phyloP scores from a whole-genome alignment of 2,797 vertebrate genomes.

The Neosalanx taihuensis region DNA sequence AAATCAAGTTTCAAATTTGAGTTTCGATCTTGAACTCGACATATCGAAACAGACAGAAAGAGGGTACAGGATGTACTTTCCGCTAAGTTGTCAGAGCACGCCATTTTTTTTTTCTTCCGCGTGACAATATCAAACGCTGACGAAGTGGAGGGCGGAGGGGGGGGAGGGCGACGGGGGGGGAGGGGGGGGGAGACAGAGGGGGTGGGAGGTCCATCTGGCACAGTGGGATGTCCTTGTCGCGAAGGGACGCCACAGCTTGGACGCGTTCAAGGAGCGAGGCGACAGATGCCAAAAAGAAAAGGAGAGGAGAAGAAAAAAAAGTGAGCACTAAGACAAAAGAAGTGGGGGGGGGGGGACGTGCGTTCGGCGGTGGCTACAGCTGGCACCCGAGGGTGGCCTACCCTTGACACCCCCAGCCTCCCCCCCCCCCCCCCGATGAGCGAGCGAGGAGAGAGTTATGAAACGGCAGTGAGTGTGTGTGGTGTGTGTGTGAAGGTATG shows the following conservation, averaged over 20 bases:
- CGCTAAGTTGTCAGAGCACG: conserved; percentile 30
- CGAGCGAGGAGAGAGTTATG: conserved; percentile 35
- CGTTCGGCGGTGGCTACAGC: conserved; percentile 54
- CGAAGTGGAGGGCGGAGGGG: conserved; percentile 39
- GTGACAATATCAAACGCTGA: conserved; percentile 64
- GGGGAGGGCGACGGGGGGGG: conserved; percentile 47
- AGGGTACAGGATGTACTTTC: conserved; percentile 39
- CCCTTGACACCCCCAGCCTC: conserved; percentile 56
- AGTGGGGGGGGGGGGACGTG: conserved; percentile 15
- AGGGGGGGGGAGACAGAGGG: conserved; percentile 24
- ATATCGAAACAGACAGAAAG: background rate
- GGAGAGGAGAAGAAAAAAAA: background rate
- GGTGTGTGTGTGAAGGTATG: conserved; percentile 1
- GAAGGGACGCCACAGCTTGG: conserved; percentile 56
- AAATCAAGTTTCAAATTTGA: too few relatives aligned
- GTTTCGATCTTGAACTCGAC: conserved; percentile 30
- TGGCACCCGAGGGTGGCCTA: conserved; percentile 58
- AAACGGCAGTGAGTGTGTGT: conserved; percentile 22
- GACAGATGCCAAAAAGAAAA: conserved; percentile 64
- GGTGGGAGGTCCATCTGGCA: conserved; percentile 73
- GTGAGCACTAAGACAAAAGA: background rate
- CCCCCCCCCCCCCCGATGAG: conserved; percentile 47
- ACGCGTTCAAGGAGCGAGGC: conserved; percentile 55
- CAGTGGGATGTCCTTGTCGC: conserved; percentile 68
- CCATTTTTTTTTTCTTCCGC: conserved; percentile 56